These are phyloP conservation scores for Polymixis lichenea DNA, from an alignment of 2,888 invertebrate genomes.

Conservation along the genomic window DNA sequence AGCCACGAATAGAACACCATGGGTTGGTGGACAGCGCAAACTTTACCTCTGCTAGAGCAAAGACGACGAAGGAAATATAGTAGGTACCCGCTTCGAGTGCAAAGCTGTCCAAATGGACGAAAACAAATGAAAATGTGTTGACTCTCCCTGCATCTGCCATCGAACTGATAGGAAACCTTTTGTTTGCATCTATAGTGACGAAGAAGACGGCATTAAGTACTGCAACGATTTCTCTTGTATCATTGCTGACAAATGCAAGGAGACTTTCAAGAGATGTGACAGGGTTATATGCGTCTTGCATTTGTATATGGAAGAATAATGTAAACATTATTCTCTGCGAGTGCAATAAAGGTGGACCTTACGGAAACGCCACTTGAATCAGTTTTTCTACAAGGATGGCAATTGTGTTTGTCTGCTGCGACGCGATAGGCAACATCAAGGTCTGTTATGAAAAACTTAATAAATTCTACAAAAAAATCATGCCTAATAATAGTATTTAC, in stretches of 20 bases:
- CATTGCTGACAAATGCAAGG: slow-evolving; percentile 55
- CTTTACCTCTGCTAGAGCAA: slow-evolving; percentile 61
- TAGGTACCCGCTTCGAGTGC: slow-evolving; percentile 56
- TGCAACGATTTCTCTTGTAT: slow-evolving; percentile 67
- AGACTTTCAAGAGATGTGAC: slow-evolving; percentile 57
- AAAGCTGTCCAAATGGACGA: slow-evolving; percentile 54
- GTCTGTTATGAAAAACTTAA: slow-evolving; percentile 54
- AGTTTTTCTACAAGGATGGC: slow-evolving; percentile 55
- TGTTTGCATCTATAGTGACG: slow-evolving; percentile 69
- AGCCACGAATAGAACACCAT: too few relatives aligned
- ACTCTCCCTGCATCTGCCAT: slow-evolving; percentile 65
- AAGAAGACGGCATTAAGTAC: slow-evolving; percentile 61
- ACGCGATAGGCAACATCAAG: slow-evolving; percentile 45
- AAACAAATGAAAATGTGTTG: slow-evolving; percentile 56
- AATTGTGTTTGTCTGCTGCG: slow-evolving; percentile 52
- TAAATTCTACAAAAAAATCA: too few relatives aligned
- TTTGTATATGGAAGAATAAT: slow-evolving; percentile 69
- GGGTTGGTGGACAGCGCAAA: slow-evolving; percentile 38
- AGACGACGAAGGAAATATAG: slow-evolving; percentile 60
- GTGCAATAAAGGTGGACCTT: slow-evolving; percentile 49
- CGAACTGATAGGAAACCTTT: slow-evolving; percentile 62
- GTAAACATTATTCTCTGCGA: slow-evolving; percentile 56
- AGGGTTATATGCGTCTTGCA: slow-evolving; percentile 65
- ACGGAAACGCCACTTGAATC: slow-evolving; percentile 43
- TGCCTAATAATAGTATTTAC: too few relatives aligned